Conservation (phyloP, 2,888 invertebrate genomes). For the Lycia hirtaria region DNA sequence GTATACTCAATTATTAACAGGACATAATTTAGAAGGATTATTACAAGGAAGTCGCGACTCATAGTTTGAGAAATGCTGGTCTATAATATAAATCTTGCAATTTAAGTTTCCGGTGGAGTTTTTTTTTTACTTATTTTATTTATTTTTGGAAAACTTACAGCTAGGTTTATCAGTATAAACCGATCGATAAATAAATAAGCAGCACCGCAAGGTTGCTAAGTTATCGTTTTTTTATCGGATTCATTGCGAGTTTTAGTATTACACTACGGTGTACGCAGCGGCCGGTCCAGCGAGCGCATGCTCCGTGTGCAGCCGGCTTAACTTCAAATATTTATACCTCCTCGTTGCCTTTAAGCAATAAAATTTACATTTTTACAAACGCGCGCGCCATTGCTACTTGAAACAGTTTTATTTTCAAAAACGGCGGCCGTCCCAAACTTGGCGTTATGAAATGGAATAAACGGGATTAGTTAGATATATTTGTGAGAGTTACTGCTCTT, state of each 20-base stretch:
- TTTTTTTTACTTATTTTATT: not conserved
- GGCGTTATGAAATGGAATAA: constrained; percentile 26
- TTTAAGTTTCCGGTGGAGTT: too few relatives aligned
- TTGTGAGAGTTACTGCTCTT: not conserved
- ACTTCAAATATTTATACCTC: constrained; percentile 77
- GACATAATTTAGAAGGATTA: too few relatives aligned
- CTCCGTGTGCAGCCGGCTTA: constrained; percentile 39
- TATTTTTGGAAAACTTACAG: too few relatives aligned
- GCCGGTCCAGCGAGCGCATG: constrained; percentile 58
- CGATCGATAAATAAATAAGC: too few relatives aligned
- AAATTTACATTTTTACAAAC: constrained; percentile 82
- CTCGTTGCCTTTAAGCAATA: constrained; percentile 67
- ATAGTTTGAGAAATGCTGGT: too few relatives aligned
- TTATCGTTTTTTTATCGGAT: not conserved
- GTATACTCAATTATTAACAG: too few relatives aligned
- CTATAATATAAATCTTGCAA: too few relatives aligned
- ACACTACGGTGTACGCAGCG: constrained; percentile 52
- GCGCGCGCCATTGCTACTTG: constrained; percentile 38
- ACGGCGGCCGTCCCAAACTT: constrained; percentile 20
- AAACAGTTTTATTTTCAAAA: constrained; percentile 18
- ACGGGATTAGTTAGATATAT: constrained; percentile 23
- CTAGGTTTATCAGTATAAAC: too few relatives aligned
- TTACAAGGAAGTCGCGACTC: too few relatives aligned
- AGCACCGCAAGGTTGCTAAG: too few relatives aligned
- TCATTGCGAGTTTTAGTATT: too few relatives aligned